Base-by-base conservation (phyloP, 2,113 vertebrate species). In the Herpetotheres cachinnans region DNA sequence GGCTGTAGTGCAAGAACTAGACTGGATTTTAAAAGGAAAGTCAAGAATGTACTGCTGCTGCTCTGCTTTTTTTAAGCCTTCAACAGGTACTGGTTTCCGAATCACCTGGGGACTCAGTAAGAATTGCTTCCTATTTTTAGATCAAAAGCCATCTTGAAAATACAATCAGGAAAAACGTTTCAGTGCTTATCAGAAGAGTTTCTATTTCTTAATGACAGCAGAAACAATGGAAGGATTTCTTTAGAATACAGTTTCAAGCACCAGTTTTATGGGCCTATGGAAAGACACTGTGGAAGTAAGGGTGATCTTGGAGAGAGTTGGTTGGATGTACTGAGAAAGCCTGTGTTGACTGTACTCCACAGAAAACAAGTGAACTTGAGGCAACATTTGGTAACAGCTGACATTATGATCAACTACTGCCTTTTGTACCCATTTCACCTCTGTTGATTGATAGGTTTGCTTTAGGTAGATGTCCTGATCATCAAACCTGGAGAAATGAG, bases 101-200 rank as follows among this genome's bases (percentile, higher is more conserved):
- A 71, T 59, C 27, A 55, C 25, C 4, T 79, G 21, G 44, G 36
- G 30, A 80, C 46, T 59, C 67, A n/a, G 42, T 81, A 76, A 93
- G 76, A 95, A 87, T n/a, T 32, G 29, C 61, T 80, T 97, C 52
- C 40, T 82, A 58, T 32, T 91, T 92, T 95, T 78, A 92, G 79
- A 95, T 91, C 74, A 96, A 97, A 96, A 95, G 32, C 13, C 65
- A 96, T 65, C 93, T 70, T 95, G 88, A 94, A 95, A 93, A 93
- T 40, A 44, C 66, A 84, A 86, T 54, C 47, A 90, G 70, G 71
- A 93, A 82, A 95, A 96, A 86, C 8, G 5, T 67, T 89, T 91
- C 56, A 89, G 6, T 19, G 25, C 42, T 77, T 62, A 91, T 40
- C 15, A 63, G 80, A 92, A 97, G 83, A 92, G 74, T 38, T 83